Evolutionary conservation across 2,888 invertebrate genomes (phyloP), one percentile per base, ranked within the genome.

Genomic region (Apoda limacodes): DNA sequence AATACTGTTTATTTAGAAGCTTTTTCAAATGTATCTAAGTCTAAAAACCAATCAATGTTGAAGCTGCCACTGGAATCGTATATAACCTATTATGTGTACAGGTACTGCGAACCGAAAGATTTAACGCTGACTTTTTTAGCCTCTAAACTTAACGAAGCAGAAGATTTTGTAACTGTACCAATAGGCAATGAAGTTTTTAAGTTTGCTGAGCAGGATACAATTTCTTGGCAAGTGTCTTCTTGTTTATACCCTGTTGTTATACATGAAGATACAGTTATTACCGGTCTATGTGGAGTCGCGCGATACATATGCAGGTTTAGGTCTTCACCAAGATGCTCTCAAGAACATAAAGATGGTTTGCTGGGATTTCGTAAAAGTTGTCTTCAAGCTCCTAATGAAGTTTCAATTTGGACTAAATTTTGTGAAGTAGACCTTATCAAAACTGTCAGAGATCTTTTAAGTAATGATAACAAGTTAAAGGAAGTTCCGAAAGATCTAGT

Each of bases 401-500:
- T 86, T 5, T 93, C 94, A 5, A 81, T 91, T 21, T 95, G 95
- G 95, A 96, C 95, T 0, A 90, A 89, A 52, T 94, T 94, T 60
- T 96, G 96, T 78, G 96, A 96, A 80, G 82, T 91, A 3, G 92
- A 94, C 55, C 72, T 94, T 23, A 83, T 90, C 7, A 60, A 71
- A 30, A 83, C 87, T 1, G 67, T 88, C 0, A 82, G 82, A 37
- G 50, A 67, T n/a, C 44, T 84, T 27, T 44, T 80, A 11, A 44
- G 21, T 12, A 43, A 22, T 12, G 26, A 17, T 10, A 43, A 47
- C 10, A 45, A 42, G 19, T 33, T 61, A 13, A 34, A 50, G 22
- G 52, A 62, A 39, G 40, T 95, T 30, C 92, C 95, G 0, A 60
- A 69, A n/a, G 86, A 88, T 50, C 60, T 95, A 28, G 80, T 88